A percentile compares a stretch with the other conserved stretches of the same genome.
Conservation (phyloP, 1,140 invertebrate genomes). For the Papilio xuthus region DNA sequence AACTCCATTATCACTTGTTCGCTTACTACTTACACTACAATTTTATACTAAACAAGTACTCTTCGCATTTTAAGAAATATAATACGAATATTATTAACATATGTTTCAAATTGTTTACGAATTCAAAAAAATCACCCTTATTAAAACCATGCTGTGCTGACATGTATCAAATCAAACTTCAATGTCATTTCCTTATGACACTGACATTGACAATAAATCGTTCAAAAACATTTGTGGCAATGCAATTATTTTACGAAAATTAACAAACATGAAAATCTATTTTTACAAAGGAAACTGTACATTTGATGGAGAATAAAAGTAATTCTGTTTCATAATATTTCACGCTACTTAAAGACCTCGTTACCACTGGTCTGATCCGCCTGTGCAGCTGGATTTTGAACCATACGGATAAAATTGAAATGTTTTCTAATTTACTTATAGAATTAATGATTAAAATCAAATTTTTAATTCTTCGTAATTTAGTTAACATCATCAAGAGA, state of each 20-base stretch:
- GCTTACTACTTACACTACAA: not conserved
- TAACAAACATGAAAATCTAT: no score
- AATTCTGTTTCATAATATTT: no score
- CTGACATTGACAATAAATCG: not conserved
- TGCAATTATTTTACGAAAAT: no score
- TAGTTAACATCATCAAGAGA: not conserved
- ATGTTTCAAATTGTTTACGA: not conserved
- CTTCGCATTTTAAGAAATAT: not conserved
- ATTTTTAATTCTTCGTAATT: not conserved
- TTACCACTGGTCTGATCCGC: no score
- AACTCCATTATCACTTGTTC: not conserved
- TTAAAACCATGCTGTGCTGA: slow-evolving; percentile 6
- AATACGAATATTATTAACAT: not conserved
- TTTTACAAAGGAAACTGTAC: no score
- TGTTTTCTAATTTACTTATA: not conserved
- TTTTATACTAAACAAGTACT: not conserved
- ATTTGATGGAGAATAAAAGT: no score
- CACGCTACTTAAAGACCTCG: no score
- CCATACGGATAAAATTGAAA: no score
- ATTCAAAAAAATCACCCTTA: not conserved
- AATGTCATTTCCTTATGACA: not conserved
- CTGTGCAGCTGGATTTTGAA: no score
- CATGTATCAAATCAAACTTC: not conserved
- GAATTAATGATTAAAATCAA: not conserved
- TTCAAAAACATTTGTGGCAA: not conserved